Conservation (phyloP, 2,888 invertebrate species). For the Stictocephala bisonia region DNA sequence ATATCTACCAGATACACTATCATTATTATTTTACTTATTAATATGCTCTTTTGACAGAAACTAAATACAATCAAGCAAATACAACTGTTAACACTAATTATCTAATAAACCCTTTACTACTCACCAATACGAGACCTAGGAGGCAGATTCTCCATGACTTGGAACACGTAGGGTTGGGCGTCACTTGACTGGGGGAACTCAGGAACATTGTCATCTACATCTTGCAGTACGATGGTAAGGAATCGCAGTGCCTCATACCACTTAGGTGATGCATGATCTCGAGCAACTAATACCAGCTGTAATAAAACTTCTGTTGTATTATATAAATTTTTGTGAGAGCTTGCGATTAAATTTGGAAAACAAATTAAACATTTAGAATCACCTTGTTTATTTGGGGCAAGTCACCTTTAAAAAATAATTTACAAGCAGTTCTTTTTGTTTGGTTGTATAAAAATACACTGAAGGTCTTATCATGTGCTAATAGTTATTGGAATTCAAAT, state of each 20-base stretch:
- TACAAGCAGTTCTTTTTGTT: too few relatives aligned
- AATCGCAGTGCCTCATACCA: constrained; percentile 82
- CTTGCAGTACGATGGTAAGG: constrained; percentile 79
- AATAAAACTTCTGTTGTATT: constrained; percentile 30
- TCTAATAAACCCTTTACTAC: not conserved
- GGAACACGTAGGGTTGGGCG: constrained; percentile 74
- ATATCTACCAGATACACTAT: too few relatives aligned
- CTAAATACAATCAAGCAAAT: too few relatives aligned
- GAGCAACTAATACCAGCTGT: constrained; percentile 82
- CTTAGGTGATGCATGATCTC: constrained; percentile 84
- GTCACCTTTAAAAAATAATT: too few relatives aligned
- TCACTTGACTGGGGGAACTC: constrained; percentile 72
- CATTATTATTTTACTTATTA: too few relatives aligned
- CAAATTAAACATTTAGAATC: too few relatives aligned
- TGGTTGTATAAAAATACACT: too few relatives aligned
- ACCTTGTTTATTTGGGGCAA: too few relatives aligned
- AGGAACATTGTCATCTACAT: constrained; percentile 85
- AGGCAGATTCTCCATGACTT: constrained; percentile 77
- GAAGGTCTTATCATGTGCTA: too few relatives aligned
- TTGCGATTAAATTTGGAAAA: not conserved
- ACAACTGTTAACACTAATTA: not conserved
- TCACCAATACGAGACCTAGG: constrained; percentile 73
- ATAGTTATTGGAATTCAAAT: too few relatives aligned
- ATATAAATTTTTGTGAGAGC: not conserved
- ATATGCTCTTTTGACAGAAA: too few relatives aligned